phyloP scores from a whole-genome alignment of 2,888 invertebrate species.

The Elmis aenea region DNA sequence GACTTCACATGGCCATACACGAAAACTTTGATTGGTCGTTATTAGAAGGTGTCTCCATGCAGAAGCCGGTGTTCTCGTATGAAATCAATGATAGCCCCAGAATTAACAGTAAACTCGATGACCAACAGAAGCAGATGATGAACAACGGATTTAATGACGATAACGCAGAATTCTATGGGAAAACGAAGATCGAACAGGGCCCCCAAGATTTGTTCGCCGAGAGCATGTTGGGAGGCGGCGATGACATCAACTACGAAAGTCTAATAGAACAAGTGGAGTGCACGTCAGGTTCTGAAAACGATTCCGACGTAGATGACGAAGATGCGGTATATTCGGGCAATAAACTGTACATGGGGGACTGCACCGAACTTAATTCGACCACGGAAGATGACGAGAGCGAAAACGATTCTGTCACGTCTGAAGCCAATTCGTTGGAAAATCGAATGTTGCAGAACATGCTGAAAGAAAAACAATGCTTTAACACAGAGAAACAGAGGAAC shows the following conservation, averaged over 20 bases:
- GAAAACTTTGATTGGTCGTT: conserved; percentile 45
- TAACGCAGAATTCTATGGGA: conserved; percentile 7
- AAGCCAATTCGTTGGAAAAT: conserved; percentile 25
- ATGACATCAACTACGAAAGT: conserved; percentile 39
- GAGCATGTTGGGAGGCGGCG: conserved; percentile 6
- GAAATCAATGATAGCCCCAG: conserved; percentile 11
- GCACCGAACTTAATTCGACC: conserved; percentile 5
- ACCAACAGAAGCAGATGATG: conserved; percentile 21
- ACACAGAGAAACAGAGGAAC: background rate
- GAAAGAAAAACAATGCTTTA: conserved; percentile 20
- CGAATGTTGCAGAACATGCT: conserved; percentile 25
- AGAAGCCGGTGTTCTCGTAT: conserved; percentile 1
- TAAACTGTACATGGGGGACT: conserved; percentile 4
- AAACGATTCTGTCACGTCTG: conserved; percentile 11
- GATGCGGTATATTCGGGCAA: conserved; percentile 3
- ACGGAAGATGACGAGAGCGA: conserved; percentile 14
- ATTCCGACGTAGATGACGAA: conserved; percentile 22
- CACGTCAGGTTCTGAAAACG: conserved; percentile 21
- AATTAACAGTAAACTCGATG: conserved; percentile 12
- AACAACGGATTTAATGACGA: conserved; percentile 26
- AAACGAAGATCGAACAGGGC: background rate
- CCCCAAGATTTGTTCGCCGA: background rate
- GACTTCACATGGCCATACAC: conserved; percentile 55
- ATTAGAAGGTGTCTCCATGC: conserved; percentile 21
- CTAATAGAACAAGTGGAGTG: conserved; percentile 37